Base-by-base conservation (phyloP, 2,888 invertebrate genomes). In the Monopis laevigella region DNA sequence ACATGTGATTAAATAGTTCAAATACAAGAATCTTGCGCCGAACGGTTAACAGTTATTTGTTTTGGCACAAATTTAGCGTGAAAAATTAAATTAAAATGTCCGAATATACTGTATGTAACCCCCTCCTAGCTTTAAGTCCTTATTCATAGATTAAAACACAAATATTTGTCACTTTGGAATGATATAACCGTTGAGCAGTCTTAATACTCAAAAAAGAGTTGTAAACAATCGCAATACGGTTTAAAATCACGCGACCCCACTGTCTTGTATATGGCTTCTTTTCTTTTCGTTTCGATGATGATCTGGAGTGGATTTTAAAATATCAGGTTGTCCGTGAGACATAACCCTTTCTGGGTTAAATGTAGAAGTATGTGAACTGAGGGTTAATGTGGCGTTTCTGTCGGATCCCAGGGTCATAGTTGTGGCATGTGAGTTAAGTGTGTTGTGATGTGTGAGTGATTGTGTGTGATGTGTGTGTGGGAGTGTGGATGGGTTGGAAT, bases 241-340 rank as follows among this genome's bases (percentile, higher is more conserved):
- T 42, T 49, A 48, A 42, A 49, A 66, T 78, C 78, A 80, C 77
- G 80, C 77, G 34, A 75, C 71, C 2, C 73, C 68, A 41, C 62
- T 67, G 43, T 80, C 80, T 11, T 72, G 73, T 0, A 68, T 53
- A 42, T 74, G 77, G 39, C 51, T 63, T 2, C 80, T 47, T 41
- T 81, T 81, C 61, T 81, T 81, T 3, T 73, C 72, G 26, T 48
- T 54, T 16, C 72, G 52, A 45, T 88, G 88, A 62, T 92, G 93
- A 62, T 93, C 93, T 5, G 93, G 93, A 2, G 92, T 93, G 10
- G 92, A 92, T 61, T 93, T 93, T 29, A 93, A 68, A 52, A 93
- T 92, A 60, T 93, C 93, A 2, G 93, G 93, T 61, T 92, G 90
- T 16, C 86, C 87, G 46, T 84, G 80, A 0, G 78, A 71, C 1